A percentile compares a stretch with the other conserved stretches of the same genome.
Evolutionary conservation across 2,797 vertebrate species (phyloP).

Genomic region (Myoxocephalus aenaeus): DNA sequence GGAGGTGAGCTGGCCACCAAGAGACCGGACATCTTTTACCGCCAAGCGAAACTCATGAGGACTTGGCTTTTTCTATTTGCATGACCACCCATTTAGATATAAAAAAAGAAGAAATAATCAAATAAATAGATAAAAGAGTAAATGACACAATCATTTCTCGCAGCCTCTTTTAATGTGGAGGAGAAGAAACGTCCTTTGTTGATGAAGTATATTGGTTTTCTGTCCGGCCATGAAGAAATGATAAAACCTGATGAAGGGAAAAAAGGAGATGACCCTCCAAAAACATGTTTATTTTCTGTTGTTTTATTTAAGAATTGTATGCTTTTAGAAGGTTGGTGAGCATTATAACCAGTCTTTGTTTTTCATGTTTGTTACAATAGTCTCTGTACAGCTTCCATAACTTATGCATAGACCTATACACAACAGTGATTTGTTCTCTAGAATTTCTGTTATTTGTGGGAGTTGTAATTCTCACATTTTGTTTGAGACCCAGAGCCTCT

Average conservation of each 20-base stretch:
- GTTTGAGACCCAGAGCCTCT: constrained; percentile 37
- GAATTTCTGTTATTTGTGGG: constrained; percentile 40
- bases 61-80: constrained; percentile 78
- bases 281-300: constrained; percentile 58
- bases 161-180: constrained; percentile 64
- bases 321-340: constrained; percentile 60
- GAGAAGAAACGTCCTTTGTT: constrained; percentile 66
- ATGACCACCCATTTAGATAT: constrained; percentile 79
- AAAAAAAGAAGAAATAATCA: constrained; percentile 57
- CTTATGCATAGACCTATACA: constrained; percentile 70
- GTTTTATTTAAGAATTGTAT: constrained; percentile 68
- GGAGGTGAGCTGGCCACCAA: constrained; percentile 33
- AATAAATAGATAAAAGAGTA: constrained; percentile 69
- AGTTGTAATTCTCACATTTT: constrained; percentile 26
- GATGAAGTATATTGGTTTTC: constrained; percentile 67
- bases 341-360: constrained; percentile 55
- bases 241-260: constrained; percentile 58
- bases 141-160: constrained; percentile 70
- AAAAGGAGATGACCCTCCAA: constrained; percentile 61
- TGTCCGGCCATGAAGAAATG: constrained; percentile 62
- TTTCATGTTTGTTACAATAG: constrained; percentile 72
- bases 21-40: constrained; percentile 36
- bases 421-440: constrained; percentile 59
- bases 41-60: constrained; percentile 43
- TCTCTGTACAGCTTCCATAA: constrained; percentile 84